phyloP scores from a whole-genome alignment of 92 coral and sea anemone genomes.

The Parazoanthus swiftii region DNA sequence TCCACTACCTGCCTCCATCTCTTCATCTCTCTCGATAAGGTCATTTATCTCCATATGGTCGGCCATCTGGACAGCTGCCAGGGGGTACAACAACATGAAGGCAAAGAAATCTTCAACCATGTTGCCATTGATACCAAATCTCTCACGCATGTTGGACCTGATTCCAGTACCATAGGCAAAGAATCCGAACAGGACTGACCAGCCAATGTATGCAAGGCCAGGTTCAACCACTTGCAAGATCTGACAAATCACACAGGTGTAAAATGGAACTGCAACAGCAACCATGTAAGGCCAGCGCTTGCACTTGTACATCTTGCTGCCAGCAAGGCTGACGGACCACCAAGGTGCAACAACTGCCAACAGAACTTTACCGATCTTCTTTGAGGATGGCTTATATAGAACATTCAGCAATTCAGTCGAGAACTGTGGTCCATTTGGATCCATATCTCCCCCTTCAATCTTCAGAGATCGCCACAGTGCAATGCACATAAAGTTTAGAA shows the following conservation, averaged over 20 bases:
- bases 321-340: constrained; percentile 46
- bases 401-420: constrained; percentile 55
- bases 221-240: constrained; percentile 43
- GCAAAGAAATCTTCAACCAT: constrained; percentile 52
- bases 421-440: constrained; percentile 62
- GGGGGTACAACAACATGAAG: constrained; percentile 41
- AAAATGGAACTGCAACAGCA: constrained; percentile 33
- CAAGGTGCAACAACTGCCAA: constrained; percentile 46
- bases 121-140: constrained; percentile 44
- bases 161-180: constrained; percentile 45
- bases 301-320: constrained; percentile 42
- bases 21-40: neutral
- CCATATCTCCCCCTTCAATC: constrained; percentile 65
- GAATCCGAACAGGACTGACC: constrained; percentile 42
- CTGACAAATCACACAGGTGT: constrained; percentile 31
- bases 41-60: neutral
- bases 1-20: constrained; percentile 2
- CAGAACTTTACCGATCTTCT: constrained; percentile 38
- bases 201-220: constrained; percentile 51
- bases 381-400: constrained; percentile 40
- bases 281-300: constrained; percentile 44
- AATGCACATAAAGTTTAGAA: constrained; percentile 70
- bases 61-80: constrained; percentile 41
- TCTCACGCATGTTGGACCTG: constrained; percentile 44
- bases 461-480: constrained; percentile 71